Percentiles rank a stretch among this genome's conserved stretches.
phyloP scores from a whole-genome alignment of 2,113 vertebrate genomes.

The Mastomys coucha region DNA sequence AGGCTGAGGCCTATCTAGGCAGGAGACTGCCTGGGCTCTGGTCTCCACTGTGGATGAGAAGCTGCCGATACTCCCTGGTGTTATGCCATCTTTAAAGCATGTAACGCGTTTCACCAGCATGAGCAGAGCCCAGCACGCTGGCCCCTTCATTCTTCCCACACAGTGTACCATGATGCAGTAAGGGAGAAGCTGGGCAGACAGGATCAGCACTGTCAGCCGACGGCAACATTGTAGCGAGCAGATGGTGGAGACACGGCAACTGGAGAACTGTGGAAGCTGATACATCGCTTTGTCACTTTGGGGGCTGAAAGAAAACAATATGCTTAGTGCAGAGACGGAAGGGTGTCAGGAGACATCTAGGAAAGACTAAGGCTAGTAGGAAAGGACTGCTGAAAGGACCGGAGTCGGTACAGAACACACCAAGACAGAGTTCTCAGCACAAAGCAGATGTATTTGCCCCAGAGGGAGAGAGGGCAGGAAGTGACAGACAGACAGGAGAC shows the following conservation, averaged over 20 bases:
- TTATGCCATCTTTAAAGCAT: not conserved
- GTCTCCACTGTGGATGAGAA: not conserved
- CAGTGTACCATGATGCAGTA: not conserved
- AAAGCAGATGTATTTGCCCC: not conserved
- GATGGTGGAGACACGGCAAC: not conserved
- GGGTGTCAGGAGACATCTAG: not conserved
- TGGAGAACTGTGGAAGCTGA: not conserved
- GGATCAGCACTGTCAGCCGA: not conserved
- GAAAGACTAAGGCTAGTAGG: not conserved
- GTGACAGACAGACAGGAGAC: not conserved
- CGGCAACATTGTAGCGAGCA: not conserved
- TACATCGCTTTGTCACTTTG: not conserved
- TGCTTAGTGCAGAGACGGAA: not conserved
- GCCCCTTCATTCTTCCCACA: not conserved
- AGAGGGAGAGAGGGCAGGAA: not conserved
- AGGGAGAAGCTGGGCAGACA: not conserved
- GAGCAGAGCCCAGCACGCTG: not conserved
- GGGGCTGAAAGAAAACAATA: not conserved
- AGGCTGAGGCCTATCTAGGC: not conserved
- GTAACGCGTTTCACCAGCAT: not conserved
- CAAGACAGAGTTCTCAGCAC: not conserved
- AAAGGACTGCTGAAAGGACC: not conserved
- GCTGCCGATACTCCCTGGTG: not conserved
- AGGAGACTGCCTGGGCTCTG: not conserved
- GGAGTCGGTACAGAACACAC: not conserved